A percentile compares a stretch with the other conserved stretches of the same genome.
These are phyloP conservation scores for Alligator sinensis DNA, from an alignment of 2,113 vertebrate species.

Conservation along the genomic window DNA sequence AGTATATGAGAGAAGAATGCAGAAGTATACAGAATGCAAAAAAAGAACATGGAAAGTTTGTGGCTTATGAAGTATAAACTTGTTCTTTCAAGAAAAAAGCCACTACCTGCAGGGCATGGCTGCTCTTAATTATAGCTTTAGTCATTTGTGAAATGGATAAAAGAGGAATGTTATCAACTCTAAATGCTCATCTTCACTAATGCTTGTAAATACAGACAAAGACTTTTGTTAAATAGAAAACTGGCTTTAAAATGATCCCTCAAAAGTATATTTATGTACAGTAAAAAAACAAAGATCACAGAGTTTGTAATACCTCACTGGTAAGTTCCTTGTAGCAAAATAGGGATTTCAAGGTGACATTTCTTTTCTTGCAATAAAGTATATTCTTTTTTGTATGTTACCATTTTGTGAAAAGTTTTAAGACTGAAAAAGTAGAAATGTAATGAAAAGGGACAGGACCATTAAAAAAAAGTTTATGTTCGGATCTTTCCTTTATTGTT, in stretches of 20 bases:
- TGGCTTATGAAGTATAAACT: too few relatives aligned
- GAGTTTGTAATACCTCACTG: not conserved
- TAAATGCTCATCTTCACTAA: not conserved
- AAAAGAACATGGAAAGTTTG: too few relatives aligned
- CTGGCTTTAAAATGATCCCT: not conserved
- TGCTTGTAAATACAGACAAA: not conserved
- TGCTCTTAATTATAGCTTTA: not conserved
- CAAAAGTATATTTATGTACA: not conserved
- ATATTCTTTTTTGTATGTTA: not conserved
- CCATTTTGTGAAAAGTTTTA: not conserved
- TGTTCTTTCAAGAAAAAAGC: not conserved
- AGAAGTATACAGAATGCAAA: too few relatives aligned
- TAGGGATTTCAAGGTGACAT: not conserved
- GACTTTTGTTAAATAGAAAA: not conserved
- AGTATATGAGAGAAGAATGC: not conserved
- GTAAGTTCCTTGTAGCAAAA: not conserved
- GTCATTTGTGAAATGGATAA: not conserved
- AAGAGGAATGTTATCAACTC: not conserved
- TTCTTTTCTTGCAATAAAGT: not conserved
- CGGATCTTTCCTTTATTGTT: not conserved
- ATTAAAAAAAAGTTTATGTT: not conserved
- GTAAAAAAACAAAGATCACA: not conserved
- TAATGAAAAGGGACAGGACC: not conserved
- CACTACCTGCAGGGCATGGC: accelerated
- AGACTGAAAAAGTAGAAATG: not conserved